Conservation (phyloP, 1,140 invertebrate species). For the Arctopsyche grandis region DNA sequence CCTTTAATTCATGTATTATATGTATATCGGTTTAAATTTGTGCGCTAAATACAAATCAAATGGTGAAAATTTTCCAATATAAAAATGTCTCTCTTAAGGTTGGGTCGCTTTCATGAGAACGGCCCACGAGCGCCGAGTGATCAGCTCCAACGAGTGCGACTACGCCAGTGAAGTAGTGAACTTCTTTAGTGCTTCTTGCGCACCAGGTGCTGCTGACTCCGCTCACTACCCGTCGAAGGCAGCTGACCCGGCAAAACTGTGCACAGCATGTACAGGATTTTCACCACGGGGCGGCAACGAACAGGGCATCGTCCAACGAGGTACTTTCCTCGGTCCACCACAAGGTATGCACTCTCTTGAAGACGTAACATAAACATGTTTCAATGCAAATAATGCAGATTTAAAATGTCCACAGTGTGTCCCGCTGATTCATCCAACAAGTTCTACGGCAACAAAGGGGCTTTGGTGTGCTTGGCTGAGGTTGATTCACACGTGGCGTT, state of each 20-base stretch:
- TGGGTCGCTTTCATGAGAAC: slow-evolving; percentile 70
- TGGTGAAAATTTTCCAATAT: neutral
- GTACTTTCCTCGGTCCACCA: neutral
- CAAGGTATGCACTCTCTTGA: neutral
- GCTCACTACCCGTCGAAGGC: slow-evolving; percentile 60
- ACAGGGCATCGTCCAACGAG: slow-evolving; percentile 38
- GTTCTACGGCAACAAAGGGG: slow-evolving; percentile 75
- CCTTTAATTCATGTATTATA: no score
- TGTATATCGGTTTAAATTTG: no score
- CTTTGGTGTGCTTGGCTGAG: slow-evolving; percentile 67
- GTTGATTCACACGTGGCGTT: slow-evolving; percentile 70
- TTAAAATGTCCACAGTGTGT: slow-evolving; percentile 55
- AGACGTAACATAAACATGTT: neutral
- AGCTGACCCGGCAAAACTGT: slow-evolving; percentile 56
- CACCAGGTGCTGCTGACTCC: slow-evolving; percentile 67
- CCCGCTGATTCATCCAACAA: slow-evolving; percentile 62
- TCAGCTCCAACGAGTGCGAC: slow-evolving; percentile 66
- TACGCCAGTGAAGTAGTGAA: slow-evolving; percentile 67
- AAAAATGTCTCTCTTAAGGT: slow-evolving; percentile 57
- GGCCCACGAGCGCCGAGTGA: slow-evolving; percentile 61
- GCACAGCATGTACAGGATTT: slow-evolving; percentile 56
- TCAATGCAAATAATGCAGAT: no score
- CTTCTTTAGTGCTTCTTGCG: slow-evolving; percentile 69
- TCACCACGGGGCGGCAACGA: slow-evolving; percentile 44
- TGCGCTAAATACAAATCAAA: no score